These are phyloP conservation scores for Merodon equestris DNA, from an alignment of 2,888 invertebrate species.

Conservation along the genomic window DNA sequence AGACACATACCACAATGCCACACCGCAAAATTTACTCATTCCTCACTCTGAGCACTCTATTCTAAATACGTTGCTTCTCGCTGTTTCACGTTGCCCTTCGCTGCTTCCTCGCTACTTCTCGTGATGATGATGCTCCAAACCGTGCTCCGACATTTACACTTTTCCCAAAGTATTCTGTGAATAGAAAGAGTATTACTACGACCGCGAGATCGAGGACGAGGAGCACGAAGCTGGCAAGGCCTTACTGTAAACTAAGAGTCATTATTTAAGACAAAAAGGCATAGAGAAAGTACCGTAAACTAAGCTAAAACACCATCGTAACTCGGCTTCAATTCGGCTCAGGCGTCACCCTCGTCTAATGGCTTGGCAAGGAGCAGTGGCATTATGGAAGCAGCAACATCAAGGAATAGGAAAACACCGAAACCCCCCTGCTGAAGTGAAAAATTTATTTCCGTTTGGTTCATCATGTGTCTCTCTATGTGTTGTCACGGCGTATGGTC, in stretches of 20 bases:
- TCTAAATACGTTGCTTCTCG: too few species aligned
- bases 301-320: slow-evolving; percentile 43
- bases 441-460: slow-evolving; percentile 67
- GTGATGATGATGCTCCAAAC: too few species aligned
- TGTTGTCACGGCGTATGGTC: slow-evolving; percentile 12
- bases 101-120: too few species aligned
- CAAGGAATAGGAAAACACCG: slow-evolving; percentile 13
- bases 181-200: slow-evolving; percentile 13
- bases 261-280: slow-evolving; percentile 66
- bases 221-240: slow-evolving; percentile 23
- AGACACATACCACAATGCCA: slow-evolving; percentile 37
- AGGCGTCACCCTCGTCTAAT: slow-evolving; percentile 30
- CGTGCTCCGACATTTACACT: slow-evolving; percentile 38
- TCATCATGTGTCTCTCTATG: slow-evolving; percentile 62
- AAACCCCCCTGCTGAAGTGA: slow-evolving; percentile 48
- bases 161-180: slow-evolving; percentile 37
- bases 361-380: slow-evolving; percentile 48
- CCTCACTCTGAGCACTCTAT: not conserved
- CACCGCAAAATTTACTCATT: slow-evolving; percentile 39
- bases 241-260: slow-evolving; percentile 61
- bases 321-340: not conserved
- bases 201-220: too few species aligned
- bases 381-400: slow-evolving; percentile 29
- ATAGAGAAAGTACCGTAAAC: slow-evolving; percentile 47
- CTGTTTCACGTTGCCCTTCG: too few species aligned